These are phyloP conservation scores for Pachyramphus minor DNA, from an alignment of 2,113 vertebrate species.

Conservation along the genomic window DNA sequence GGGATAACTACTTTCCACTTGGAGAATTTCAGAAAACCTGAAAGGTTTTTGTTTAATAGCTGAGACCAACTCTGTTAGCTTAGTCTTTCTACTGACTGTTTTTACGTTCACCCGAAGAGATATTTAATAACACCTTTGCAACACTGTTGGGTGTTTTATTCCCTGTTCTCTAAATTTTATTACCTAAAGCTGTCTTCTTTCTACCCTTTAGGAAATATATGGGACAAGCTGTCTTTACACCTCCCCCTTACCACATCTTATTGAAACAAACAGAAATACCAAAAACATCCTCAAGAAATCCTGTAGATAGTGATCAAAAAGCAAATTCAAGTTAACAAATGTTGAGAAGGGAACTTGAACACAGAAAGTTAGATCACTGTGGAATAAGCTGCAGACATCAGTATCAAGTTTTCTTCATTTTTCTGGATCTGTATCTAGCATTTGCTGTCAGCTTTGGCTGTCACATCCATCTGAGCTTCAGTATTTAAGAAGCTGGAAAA, in stretches of 20 bases:
- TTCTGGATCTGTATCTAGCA: background rate
- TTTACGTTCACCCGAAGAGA: background rate
- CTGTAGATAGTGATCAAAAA: background rate
- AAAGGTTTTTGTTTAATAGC: background rate
- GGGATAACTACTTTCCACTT: background rate
- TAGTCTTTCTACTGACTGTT: background rate
- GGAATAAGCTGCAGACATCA: background rate
- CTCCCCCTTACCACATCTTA: background rate
- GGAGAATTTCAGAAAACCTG: background rate
- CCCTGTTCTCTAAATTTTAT: background rate
- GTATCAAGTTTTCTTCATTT: background rate
- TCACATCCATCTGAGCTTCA: background rate
- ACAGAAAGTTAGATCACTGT: background rate
- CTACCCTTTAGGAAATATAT: background rate
- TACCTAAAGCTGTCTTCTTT: background rate
- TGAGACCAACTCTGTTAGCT: background rate
- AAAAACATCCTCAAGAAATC: background rate
- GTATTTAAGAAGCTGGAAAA: background rate
- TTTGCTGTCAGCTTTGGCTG: background rate
- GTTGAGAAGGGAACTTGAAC: background rate
- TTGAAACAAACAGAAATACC: background rate
- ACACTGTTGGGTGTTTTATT: background rate
- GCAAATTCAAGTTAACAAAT: background rate
- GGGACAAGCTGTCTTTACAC: background rate
- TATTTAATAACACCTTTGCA: background rate